A percentile compares a stretch with the other conserved stretches of the same genome.
phyloP scores from a whole-genome alignment of 1,140 invertebrate species.

The Drosophila sp. region DNA sequence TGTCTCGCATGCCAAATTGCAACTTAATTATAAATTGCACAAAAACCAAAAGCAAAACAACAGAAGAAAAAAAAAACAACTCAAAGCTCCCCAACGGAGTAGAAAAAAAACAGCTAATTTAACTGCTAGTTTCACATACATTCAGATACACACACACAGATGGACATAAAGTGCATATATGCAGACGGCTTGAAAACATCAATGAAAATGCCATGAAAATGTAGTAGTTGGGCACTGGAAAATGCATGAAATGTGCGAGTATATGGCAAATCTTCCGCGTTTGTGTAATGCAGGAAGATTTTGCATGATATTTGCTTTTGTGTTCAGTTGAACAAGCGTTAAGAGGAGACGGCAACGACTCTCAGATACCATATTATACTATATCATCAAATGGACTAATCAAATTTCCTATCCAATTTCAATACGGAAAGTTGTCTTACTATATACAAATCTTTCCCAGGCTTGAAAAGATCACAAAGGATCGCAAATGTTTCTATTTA shows the following conservation, averaged over 20 bases:
- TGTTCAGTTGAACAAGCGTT: conserved; percentile 18
- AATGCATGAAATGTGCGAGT: conserved; percentile 70
- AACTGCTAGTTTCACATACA: conserved; percentile 74
- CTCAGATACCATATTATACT: not conserved
- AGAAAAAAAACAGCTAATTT: conserved; percentile 73
- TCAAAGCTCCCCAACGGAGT: conserved; percentile 38
- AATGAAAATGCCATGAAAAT: conserved; percentile 78
- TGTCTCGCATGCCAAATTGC: conserved; percentile 74
- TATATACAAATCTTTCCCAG: no score
- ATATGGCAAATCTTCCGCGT: conserved; percentile 75
- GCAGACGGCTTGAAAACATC: conserved; percentile 39
- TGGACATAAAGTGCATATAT: not conserved
- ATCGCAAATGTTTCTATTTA: not conserved
- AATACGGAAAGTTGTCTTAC: no score
- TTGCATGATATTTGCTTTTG: conserved; percentile 62
- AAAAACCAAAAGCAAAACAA: conserved; percentile 36
- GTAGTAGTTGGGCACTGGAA: conserved; percentile 58
- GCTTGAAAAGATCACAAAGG: not conserved
- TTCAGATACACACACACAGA: conserved; percentile 25
- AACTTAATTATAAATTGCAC: conserved; percentile 81
- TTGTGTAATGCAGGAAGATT: conserved; percentile 81
- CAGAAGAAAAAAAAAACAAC: conserved; percentile 35
- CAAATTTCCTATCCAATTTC: no score
- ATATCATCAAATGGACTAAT: no score
- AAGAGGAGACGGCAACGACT: not conserved